Evolutionary conservation across 2,888 invertebrate genomes (phyloP).

Genomic region (Eledona agricola): DNA sequence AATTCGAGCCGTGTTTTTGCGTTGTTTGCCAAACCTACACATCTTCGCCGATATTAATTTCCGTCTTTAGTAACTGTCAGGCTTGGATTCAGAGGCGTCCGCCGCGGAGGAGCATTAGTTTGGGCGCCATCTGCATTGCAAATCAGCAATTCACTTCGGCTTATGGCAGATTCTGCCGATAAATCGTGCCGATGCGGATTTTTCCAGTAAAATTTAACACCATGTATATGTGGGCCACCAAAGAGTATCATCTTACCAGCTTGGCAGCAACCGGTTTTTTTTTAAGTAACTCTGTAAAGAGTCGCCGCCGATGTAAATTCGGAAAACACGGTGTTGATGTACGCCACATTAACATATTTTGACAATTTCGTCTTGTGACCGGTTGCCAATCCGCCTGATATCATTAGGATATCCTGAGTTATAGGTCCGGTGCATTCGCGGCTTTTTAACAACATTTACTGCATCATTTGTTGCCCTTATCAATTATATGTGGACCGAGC

Average conservation of each 20-base stretch:
- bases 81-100: constrained; percentile 50
- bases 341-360: constrained; percentile 22
- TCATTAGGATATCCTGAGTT: constrained; percentile 18
- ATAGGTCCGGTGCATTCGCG: constrained; percentile 7
- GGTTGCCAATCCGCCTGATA: constrained; percentile 15
- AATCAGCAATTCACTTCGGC: constrained; percentile 57
- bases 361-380: constrained; percentile 22
- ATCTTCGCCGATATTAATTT: constrained; percentile 53
- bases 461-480: constrained; percentile 13
- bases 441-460: no score
- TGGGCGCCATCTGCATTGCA: constrained; percentile 57
- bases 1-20: constrained; percentile 34
- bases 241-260: no score
- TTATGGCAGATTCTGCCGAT: constrained; percentile 52
- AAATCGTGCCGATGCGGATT: constrained; percentile 50
- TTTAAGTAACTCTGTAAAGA: no score
- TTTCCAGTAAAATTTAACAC: constrained; percentile 16
- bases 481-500: constrained; percentile 7
- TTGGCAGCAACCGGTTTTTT: no score
- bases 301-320: constrained; percentile 12
- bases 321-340: constrained; percentile 9
- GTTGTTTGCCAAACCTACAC: constrained; percentile 33
- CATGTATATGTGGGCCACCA: no score
- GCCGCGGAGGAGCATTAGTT: constrained; percentile 45
- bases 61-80: constrained; percentile 57